Base-by-base conservation (phyloP, 23 tunicate species). In the Styela plicata region DNA sequence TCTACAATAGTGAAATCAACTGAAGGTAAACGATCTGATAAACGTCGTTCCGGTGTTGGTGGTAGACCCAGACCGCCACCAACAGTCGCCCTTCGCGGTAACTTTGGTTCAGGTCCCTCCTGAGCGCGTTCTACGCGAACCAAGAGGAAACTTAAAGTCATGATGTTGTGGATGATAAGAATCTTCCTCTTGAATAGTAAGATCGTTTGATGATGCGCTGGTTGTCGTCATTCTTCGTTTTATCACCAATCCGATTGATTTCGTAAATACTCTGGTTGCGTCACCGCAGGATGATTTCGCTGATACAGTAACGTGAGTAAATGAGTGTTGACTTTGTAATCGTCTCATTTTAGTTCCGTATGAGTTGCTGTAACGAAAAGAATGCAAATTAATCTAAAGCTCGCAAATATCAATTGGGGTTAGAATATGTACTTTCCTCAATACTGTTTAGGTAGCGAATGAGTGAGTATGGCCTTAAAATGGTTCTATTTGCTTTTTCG, bases 251-350 rank as follows among this genome's bases (percentile, higher is more conserved):
- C 36, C 77, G 36, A 71, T 71, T 34, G 77, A 71, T 17, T 71
- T 71, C 37, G 77, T 28, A 32, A 71, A 71, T 71, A 71, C 34
- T 30, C 77, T 5, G 3, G 77, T 28, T 28, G 77, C 77, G 36
- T 71, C 77, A 19, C 36, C 77, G 36, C 77, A 71, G 13, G 77
- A 71, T 71, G 77, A 71, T 32, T 71, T 71, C 37, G 77, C 77
- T 32, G 77, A 71, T 71, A 71, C 77, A 28, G 77, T 71, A 33
- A 71, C 34, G 77, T 71, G 77, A 16, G 77, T 71, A 34, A 71
- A 71, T 7, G 77, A 71, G 17, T 19, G 29, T 5, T 26, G 77
- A 7, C 20, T 44, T 44, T 44, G 57, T 13, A 44, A 44, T 44
- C 57, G 57, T 13, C 13, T 44, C 57, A 44, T 44, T 44, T 44